Conservation (phyloP, 2,113 vertebrate species). For the Phaetusa simplex region DNA sequence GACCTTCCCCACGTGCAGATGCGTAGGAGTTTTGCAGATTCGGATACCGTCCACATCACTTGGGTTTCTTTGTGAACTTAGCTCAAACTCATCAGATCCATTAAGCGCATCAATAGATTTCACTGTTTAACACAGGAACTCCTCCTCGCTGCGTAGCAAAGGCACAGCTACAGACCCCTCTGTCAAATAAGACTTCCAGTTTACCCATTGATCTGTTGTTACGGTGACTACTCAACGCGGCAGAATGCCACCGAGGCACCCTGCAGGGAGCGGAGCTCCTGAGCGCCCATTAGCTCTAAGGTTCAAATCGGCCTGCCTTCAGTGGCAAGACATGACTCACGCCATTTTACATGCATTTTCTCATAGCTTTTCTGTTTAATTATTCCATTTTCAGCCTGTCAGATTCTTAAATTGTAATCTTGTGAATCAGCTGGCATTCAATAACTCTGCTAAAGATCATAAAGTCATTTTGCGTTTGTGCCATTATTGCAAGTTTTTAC, state of each 20-base stretch:
- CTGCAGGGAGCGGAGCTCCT: not conserved
- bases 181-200: not conserved
- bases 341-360: not conserved
- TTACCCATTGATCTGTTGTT: not conserved
- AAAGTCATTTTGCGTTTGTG: not conserved
- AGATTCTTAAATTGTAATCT: not conserved
- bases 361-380: not conserved
- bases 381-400: not conserved
- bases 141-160: fast-evolving
- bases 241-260: not conserved
- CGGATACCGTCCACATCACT: not conserved
- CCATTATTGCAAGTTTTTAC: not conserved
- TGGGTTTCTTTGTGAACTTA: not conserved
- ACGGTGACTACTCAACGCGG: not conserved
- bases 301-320: not conserved
- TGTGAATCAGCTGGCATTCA: not conserved
- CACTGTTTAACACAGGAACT: not conserved
- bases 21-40: not conserved
- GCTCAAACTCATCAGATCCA: not conserved
- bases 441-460: not conserved
- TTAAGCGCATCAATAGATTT: not conserved
- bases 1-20: not conserved
- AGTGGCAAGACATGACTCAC: not conserved
- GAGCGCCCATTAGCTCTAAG: not conserved
- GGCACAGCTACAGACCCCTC: not conserved